Evolutionary conservation across 2,797 vertebrate genomes (phyloP).

Genomic region (Anguilla anguilla): DNA sequence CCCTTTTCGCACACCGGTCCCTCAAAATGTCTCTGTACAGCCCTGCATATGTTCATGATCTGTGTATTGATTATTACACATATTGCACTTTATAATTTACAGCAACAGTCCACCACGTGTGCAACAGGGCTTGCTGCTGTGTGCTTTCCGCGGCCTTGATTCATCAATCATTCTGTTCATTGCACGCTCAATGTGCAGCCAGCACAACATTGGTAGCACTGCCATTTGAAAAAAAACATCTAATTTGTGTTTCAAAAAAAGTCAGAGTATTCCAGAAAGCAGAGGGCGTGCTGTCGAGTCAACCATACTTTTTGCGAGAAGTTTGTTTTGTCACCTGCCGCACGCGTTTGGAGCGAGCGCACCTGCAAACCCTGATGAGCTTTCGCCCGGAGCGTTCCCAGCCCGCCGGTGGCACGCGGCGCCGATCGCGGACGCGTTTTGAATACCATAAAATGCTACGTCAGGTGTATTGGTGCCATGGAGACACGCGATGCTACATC

Average conservation of each 20-base stretch:
- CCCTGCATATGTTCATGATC: no score
- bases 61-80: conserved; percentile 50
- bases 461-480: conserved; percentile 83
- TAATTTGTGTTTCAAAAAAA: conserved; percentile 62
- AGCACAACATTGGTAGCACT: conserved; percentile 59
- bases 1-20: no score
- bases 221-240: conserved; percentile 66
- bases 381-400: conserved; percentile 65
- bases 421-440: conserved; percentile 65
- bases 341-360: conserved; percentile 64
- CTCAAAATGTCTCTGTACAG: no score
- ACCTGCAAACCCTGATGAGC: conserved; percentile 76
- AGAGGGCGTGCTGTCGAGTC: conserved; percentile 59
- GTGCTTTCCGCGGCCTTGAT: conserved; percentile 52
- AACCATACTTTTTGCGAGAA: conserved; percentile 75
- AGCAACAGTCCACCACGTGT: conserved; percentile 57
- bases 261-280: conserved; percentile 55
- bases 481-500: conserved; percentile 85
- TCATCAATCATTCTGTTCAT: conserved; percentile 63
- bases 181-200: conserved; percentile 68
- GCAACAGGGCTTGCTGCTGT: conserved; percentile 36
- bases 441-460: conserved; percentile 69
- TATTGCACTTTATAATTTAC: conserved; percentile 48
- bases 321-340: conserved; percentile 69
- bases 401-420: conserved; percentile 60